Evolutionary conservation across 2,888 invertebrate species (phyloP).

Genomic region (Clanis bilineata): DNA sequence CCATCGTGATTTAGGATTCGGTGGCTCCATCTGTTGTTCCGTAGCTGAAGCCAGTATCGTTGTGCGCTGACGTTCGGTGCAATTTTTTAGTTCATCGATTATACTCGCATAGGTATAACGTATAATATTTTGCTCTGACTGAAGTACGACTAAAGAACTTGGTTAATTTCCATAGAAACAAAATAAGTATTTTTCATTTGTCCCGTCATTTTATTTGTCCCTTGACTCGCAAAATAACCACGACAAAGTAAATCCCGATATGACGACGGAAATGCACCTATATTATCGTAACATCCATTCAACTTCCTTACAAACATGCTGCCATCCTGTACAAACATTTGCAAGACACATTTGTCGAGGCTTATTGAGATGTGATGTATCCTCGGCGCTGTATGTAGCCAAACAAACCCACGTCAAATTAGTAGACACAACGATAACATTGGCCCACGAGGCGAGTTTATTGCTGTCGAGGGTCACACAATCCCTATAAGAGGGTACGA

Average conservation of each 20-base stretch:
- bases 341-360: constrained; percentile 9
- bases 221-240: too few species aligned
- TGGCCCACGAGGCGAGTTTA: constrained; percentile 48
- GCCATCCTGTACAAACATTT: constrained; percentile 11
- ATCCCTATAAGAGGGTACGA: constrained; percentile 26
- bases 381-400: constrained; percentile 25
- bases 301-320: not conserved
- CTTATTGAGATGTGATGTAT: constrained; percentile 31
- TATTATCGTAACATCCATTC: not conserved
- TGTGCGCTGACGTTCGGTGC: too few species aligned
- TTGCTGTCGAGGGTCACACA: constrained; percentile 40
- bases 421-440: constrained; percentile 54
- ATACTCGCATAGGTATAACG: too few species aligned
- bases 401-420: constrained; percentile 45
- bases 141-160: too few species aligned
- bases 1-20: too few species aligned
- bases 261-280: not conserved
- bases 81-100: too few species aligned
- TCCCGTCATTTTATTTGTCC: too few species aligned
- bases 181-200: too few species aligned
- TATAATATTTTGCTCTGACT: too few species aligned
- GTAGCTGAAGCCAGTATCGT: too few species aligned
- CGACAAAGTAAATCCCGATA: not conserved
- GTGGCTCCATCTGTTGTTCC: too few species aligned
- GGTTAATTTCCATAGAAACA: too few species aligned